Evolutionary conservation across 1,140 invertebrate genomes (phyloP).

Genomic region (Dendroctonus ponderosae): DNA sequence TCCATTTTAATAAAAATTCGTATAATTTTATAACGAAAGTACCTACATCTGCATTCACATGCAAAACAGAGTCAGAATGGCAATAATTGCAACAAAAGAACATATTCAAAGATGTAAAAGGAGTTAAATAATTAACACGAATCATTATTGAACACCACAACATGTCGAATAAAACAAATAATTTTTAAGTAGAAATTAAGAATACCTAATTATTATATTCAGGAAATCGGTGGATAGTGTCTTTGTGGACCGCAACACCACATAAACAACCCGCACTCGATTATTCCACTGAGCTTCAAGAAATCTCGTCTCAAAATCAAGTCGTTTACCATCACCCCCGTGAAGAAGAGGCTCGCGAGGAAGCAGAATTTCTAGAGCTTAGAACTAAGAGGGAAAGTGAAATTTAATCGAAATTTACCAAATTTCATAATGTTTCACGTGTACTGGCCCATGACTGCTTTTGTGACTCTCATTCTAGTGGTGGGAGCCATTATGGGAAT

Average conservation of each 20-base stretch:
- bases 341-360: slow-evolving; percentile 39
- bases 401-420: slow-evolving; percentile 57
- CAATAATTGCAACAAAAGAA: too few relatives aligned
- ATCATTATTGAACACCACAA: too few relatives aligned
- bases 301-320: slow-evolving; percentile 43
- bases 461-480: slow-evolving; percentile 67
- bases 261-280: slow-evolving; percentile 81
- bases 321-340: slow-evolving; percentile 46
- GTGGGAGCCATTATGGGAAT: slow-evolving; percentile 72
- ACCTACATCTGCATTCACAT: too few relatives aligned
- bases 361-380: slow-evolving; percentile 68
- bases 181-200: slow-evolving; percentile 11
- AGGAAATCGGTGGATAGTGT: slow-evolving; percentile 81
- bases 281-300: slow-evolving; percentile 69
- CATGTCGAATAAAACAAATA: not conserved
- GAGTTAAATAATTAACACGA: too few relatives aligned
- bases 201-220: slow-evolving; percentile 40
- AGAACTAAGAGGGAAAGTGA: slow-evolving; percentile 75
- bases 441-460: slow-evolving; percentile 64
- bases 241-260: slow-evolving; percentile 78
- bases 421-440: slow-evolving; percentile 44
- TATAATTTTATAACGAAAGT: too few relatives aligned
- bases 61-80: too few relatives aligned
- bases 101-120: too few relatives aligned
- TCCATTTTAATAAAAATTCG: too few relatives aligned